Evolutionary conservation across 2,113 vertebrate species (phyloP).

Genomic region (Chionis minor): DNA sequence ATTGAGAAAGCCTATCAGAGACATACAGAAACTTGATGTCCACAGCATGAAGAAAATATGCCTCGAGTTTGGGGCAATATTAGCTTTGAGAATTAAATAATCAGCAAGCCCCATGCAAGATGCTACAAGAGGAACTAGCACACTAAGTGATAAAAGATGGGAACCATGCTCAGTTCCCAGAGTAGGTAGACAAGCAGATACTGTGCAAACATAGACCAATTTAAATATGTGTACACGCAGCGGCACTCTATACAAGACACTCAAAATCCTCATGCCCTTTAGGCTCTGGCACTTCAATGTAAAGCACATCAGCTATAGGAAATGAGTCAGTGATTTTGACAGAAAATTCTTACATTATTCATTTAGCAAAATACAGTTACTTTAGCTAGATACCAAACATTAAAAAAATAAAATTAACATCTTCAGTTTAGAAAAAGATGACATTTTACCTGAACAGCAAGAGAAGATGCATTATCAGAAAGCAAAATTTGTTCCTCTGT

Average conservation of each 20-base stretch:
- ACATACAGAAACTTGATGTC: background rate
- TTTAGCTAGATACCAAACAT: background rate
- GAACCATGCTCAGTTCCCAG: background rate
- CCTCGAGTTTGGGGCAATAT: background rate
- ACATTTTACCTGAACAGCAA: slow-evolving; percentile 92
- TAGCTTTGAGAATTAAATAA: background rate
- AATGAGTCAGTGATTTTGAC: background rate
- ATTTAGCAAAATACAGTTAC: background rate
- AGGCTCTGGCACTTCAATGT: background rate
- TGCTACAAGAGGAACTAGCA: background rate
- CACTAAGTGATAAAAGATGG: background rate
- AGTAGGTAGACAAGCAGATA: background rate
- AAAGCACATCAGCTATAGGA: background rate
- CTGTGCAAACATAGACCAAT: background rate
- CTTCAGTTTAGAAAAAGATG: slow-evolving; percentile 38
- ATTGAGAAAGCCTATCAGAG: background rate
- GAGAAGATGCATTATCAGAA: slow-evolving; percentile 94
- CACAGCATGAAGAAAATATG: background rate
- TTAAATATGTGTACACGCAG: background rate
- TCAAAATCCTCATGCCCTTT: background rate
- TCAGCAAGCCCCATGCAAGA: background rate
- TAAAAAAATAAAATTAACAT: background rate
- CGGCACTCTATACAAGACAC: background rate
- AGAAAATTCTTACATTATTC: background rate
- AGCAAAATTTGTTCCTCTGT: slow-evolving; percentile 95